Base-by-base conservation (phyloP, 2,888 invertebrate species). In the Agriopis leucophaearia region DNA sequence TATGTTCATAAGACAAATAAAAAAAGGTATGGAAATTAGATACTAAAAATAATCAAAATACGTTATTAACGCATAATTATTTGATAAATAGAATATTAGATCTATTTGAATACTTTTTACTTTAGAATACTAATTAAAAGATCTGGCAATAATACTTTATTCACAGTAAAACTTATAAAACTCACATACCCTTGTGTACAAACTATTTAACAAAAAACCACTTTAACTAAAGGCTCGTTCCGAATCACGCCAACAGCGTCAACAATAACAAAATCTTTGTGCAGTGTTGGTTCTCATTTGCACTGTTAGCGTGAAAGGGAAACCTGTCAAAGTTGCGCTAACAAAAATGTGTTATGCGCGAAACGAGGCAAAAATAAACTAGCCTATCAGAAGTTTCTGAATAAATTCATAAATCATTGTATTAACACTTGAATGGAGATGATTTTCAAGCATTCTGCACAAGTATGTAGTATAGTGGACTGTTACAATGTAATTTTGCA, bases 391-490 rank as follows among this genome's bases (percentile, higher is more conserved):
- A 18, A 9, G 10, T 48, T 48, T 15, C 3, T 15, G 2, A 15
- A 47, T 16, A 10, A 48, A 8, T n/a, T n/a, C n/a, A 12, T 42
- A 50, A 18, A 16, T n/a, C 4, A 52, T 36, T 36, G 8, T 8
- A 12, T 6, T 36, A 52, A 52, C n/a, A 38, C 38, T 52, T 38
- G 52, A 38, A 52, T 52, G 52, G 67, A 73, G 57, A 60, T 67
- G 71, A 65, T 15, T 35, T 9, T 44, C 73, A 69, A 64, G 60
- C 64, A 66, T 54, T 50, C 50, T 13, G 5, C 18, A 48, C 9
- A 18, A 27, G 7, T 50, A 35, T 6, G 13, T 50, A 15, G 50
- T 13, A 13, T 27, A 16, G 36, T 62, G 61, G 67, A 67, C 66
- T 57, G 61, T 55, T 61, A 66, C 35, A 51, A 50, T 51, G 13